A percentile compares a stretch with the other conserved stretches of the same genome.
Evolutionary conservation across 2,113 vertebrate genomes (phyloP).

Genomic region (Antidorcas marsupialis): DNA sequence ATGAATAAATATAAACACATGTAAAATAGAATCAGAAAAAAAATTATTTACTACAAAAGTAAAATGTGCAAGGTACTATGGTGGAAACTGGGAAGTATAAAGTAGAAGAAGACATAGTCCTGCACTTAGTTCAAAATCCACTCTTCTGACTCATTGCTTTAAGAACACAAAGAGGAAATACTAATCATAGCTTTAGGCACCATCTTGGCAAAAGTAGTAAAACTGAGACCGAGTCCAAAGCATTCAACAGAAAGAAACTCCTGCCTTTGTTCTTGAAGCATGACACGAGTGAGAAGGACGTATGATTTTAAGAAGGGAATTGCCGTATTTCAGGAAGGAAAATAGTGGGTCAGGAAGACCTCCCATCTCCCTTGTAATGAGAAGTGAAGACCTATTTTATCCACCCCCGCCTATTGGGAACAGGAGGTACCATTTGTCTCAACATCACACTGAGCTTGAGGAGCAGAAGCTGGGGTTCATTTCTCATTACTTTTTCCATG

Average conservation of each 20-base stretch:
- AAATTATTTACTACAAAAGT: neutral
- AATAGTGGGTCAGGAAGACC: neutral
- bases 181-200: neutral
- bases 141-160: neutral
- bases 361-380: neutral
- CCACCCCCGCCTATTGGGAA: neutral
- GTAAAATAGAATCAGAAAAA: neutral
- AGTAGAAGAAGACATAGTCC: neutral
- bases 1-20: neutral
- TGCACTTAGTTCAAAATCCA: neutral
- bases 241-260: neutral
- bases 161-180: neutral
- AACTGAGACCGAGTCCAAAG: neutral
- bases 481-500: neutral
- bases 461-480: neutral
- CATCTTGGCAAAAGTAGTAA: neutral
- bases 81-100: neutral
- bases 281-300: accelerated
- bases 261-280: neutral
- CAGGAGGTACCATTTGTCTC: accelerated
- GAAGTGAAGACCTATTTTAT: neutral
- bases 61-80: neutral
- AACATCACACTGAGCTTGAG: neutral
- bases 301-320: neutral
- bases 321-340: neutral